A percentile compares a stretch with the other conserved stretches of the same genome.
Evolutionary conservation across 2,113 vertebrate species (phyloP).

Genomic region (Rutilus rutilus): DNA sequence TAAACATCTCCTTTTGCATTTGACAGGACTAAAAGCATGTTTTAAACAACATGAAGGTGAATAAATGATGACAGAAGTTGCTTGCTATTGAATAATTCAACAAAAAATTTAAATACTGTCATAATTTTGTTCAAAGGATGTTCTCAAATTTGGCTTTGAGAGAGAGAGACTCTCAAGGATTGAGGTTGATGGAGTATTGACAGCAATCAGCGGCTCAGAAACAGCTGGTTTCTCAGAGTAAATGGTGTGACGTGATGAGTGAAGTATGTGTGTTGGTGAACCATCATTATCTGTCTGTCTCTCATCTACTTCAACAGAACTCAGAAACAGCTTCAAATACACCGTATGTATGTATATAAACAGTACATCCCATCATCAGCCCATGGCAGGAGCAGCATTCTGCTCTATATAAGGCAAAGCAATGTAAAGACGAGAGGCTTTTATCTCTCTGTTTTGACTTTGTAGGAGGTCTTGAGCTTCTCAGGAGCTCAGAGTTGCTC

Average conservation of each 20-base stretch:
- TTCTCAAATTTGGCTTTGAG: neutral
- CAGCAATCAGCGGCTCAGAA: neutral
- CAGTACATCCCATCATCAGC: neutral
- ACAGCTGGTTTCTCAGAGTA: conserved; percentile 14
- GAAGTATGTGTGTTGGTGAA: conserved; percentile 25
- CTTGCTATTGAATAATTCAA: neutral
- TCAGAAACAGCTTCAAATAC: neutral
- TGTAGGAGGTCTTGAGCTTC: conserved; percentile 8
- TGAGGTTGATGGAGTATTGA: neutral
- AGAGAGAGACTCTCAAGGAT: neutral
- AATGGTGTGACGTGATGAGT: conserved; percentile 22
- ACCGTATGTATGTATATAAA: neutral
- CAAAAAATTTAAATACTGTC: neutral
- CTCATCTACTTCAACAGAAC: neutral
- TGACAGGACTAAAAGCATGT: neutral
- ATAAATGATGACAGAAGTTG: neutral
- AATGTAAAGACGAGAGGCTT: neutral
- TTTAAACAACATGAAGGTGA: neutral
- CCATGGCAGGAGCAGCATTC: neutral
- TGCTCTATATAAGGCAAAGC: neutral
- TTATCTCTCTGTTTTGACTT: conserved; percentile 3
- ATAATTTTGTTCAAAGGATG: neutral
- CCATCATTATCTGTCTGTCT: conserved; percentile 26
- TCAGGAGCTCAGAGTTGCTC: neutral
- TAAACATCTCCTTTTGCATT: neutral